Percentiles rank a stretch among this genome's conserved stretches.
Conservation (phyloP, 2,113 vertebrate species). For the Athene cunicularia region DNA sequence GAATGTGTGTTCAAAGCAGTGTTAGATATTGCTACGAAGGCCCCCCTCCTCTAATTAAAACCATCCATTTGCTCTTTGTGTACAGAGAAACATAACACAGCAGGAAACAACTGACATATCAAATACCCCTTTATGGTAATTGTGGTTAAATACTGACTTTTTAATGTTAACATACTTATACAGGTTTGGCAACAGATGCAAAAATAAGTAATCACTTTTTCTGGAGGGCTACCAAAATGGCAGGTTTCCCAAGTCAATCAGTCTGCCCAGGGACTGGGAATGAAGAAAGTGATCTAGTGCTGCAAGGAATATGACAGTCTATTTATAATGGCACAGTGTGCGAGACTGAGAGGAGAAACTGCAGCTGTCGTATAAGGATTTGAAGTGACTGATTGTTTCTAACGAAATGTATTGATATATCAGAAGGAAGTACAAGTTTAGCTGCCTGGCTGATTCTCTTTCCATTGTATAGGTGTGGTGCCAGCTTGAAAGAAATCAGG, state of each 20-base stretch:
- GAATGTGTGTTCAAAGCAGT: not conserved
- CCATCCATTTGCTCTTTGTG: not conserved
- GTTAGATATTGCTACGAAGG: not conserved
- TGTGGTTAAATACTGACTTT: conserved; percentile 26
- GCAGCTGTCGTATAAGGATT: conserved; percentile 73
- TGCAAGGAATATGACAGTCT: conserved; percentile 71
- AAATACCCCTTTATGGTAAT: conserved; percentile 12
- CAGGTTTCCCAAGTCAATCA: conserved; percentile 57
- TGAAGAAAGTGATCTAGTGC: conserved; percentile 58
- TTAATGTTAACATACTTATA: conserved; percentile 29
- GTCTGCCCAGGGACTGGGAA: not conserved
- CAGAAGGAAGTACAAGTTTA: conserved; percentile 49
- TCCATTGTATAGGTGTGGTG: not conserved
- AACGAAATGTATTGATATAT: conserved; percentile 54
- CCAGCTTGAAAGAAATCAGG: not conserved
- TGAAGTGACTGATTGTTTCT: conserved; percentile 58
- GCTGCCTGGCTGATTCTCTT: conserved; percentile 1
- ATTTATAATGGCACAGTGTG: conserved; percentile 64
- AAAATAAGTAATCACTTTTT: conserved; percentile 38
- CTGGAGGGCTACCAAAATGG: conserved; percentile 26
- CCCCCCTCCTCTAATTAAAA: not conserved
- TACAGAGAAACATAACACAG: conserved; percentile 4
- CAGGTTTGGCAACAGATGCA: conserved; percentile 42
- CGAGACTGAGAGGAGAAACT: conserved; percentile 54
- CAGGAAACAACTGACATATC: conserved; percentile 56